These are phyloP conservation scores for Abrostola tripartita DNA, from an alignment of 2,888 invertebrate genomes.

Conservation along the genomic window DNA sequence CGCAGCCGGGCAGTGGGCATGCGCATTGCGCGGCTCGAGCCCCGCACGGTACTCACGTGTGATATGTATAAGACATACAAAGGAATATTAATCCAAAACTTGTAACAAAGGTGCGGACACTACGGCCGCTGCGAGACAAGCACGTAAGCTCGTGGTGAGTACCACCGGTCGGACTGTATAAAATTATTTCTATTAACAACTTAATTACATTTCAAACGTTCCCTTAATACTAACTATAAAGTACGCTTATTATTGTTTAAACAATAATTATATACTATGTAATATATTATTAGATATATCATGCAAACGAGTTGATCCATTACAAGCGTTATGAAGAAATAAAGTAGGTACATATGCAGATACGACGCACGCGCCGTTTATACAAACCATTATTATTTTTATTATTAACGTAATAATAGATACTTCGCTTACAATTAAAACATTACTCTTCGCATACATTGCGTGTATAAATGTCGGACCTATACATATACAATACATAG, in stretches of 20 bases:
- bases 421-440: constrained; percentile 67
- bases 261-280: constrained; percentile 54
- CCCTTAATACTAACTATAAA: constrained; percentile 53
- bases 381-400: constrained; percentile 60
- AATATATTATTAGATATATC: constrained; percentile 43
- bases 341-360: constrained; percentile 49
- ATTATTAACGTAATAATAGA: constrained; percentile 59
- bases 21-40: background rate
- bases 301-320: constrained; percentile 71
- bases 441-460: constrained; percentile 69
- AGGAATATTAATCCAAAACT: constrained; percentile 41
- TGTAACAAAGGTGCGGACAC: constrained; percentile 37
- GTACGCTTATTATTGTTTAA: constrained; percentile 56
- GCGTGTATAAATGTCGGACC: constrained; percentile 57
- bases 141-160: constrained; percentile 66
- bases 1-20: background rate
- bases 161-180: constrained; percentile 71
- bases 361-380: constrained; percentile 49
- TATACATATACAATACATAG: constrained; percentile 47
- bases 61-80: constrained; percentile 61
- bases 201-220: constrained; percentile 62
- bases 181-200: constrained; percentile 76
- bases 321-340: constrained; percentile 70
- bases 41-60: constrained; percentile 48
- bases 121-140: constrained; percentile 19